Conservation (phyloP, 2,113 vertebrate species). For the Pipa parva region DNA sequence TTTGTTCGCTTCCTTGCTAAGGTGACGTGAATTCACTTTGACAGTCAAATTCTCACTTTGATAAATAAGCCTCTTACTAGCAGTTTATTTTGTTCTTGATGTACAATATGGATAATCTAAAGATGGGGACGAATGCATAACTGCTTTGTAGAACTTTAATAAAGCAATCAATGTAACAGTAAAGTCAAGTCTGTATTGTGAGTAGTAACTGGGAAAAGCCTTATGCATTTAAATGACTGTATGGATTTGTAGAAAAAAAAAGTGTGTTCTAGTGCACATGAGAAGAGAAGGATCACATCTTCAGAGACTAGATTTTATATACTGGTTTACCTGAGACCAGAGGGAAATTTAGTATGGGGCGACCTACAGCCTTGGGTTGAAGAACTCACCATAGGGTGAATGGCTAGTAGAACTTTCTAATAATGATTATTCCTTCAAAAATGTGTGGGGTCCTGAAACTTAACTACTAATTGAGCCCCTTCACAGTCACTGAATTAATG, state of each 20-base stretch:
- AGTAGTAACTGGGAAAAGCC: no score
- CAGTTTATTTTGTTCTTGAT: no score
- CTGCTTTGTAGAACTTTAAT: no score
- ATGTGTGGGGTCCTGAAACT: conserved; percentile 61
- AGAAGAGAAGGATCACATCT: conserved; percentile 29
- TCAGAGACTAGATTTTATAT: conserved; percentile 36
- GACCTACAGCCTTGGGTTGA: conserved; percentile 57
- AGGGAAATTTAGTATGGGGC: conserved; percentile 43
- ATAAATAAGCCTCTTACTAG: no score
- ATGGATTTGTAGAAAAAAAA: conserved; percentile 29
- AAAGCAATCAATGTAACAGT: no score
- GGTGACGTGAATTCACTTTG: no score
- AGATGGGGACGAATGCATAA: no score
- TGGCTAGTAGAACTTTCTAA: conserved; percentile 37
- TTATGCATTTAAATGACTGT: conserved; percentile 73
- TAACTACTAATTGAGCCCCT: conserved; percentile 61
- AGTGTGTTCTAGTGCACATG: conserved; percentile 47
- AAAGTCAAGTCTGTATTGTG: no score
- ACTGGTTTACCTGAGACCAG: conserved; percentile 53
- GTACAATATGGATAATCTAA: no score
- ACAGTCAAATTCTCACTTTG: no score
- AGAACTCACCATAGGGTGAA: conserved; percentile 48
- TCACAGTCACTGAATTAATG: conserved; percentile 57
- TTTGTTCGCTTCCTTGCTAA: no score
- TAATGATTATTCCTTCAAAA: conserved; percentile 46